Conservation (phyloP, 2,888 invertebrate species). For the Nasonia oneida region DNA sequence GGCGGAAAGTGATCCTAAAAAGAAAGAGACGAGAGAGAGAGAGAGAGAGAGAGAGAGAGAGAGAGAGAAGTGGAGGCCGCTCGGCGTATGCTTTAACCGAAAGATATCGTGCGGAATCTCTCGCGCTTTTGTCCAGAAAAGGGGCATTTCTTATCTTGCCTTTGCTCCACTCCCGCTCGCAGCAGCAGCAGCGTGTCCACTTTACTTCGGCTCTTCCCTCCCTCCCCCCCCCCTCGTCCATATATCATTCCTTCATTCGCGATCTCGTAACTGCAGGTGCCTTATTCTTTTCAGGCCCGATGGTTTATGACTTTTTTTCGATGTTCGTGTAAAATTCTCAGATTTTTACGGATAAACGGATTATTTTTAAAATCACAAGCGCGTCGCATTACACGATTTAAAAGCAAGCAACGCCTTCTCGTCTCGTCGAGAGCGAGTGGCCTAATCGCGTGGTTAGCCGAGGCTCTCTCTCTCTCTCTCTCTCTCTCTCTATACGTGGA, state of each 20-base stretch:
- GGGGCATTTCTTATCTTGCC: constrained; percentile 41
- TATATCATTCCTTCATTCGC: constrained; percentile 38
- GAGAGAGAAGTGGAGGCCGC: not conserved
- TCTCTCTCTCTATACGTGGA: too few relatives aligned
- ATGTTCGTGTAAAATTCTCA: too few relatives aligned
- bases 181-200: constrained; percentile 25
- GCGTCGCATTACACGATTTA: too few relatives aligned
- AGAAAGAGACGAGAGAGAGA: not conserved
- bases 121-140: constrained; percentile 51
- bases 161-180: not conserved
- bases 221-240: not conserved
- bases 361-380: too few relatives aligned
- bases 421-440: too few relatives aligned
- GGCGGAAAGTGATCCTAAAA: constrained; percentile 37
- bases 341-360: too few relatives aligned
- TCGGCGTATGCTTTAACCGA: constrained; percentile 41
- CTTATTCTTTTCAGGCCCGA: constrained; percentile 6
- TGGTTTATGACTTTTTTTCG: not conserved
- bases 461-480: too few relatives aligned
- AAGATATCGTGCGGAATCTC: constrained; percentile 53
- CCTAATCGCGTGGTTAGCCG: too few relatives aligned
- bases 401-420: too few relatives aligned
- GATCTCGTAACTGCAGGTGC: constrained; percentile 15
- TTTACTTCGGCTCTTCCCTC: constrained; percentile 33
- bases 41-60: not conserved